Evolutionary conservation across 2,113 vertebrate genomes (phyloP).

Genomic region (Phoxinus phoxinus): DNA sequence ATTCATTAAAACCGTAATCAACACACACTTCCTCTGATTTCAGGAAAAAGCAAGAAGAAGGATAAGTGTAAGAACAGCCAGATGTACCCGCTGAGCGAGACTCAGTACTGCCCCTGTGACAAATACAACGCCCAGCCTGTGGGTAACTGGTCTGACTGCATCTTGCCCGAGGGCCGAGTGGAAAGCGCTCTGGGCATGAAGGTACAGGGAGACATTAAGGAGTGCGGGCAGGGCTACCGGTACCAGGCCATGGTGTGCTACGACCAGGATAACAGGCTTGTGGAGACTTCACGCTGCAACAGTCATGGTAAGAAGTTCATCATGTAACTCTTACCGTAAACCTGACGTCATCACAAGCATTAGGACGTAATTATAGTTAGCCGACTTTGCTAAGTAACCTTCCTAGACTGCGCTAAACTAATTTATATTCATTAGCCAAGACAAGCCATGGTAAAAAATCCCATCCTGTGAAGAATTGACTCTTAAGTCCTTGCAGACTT

Average conservation of each 20-base stretch:
- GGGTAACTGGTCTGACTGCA: constrained; percentile 98
- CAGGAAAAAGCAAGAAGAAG: constrained; percentile 97
- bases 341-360: no score
- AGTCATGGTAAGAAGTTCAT: constrained; percentile 84
- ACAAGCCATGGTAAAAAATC: not conserved
- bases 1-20: not conserved
- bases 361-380: no score
- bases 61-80: constrained; percentile 96
- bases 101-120: constrained; percentile 95
- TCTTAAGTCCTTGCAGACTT: not conserved
- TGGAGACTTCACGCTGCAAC: constrained; percentile 93
- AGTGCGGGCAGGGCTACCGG: constrained; percentile 96
- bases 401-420: not conserved
- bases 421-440: not conserved
- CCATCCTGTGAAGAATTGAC: not conserved
- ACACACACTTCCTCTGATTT: constrained; percentile 42
- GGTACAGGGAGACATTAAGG: constrained; percentile 86
- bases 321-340: not conserved
- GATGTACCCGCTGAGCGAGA: constrained; percentile 91
- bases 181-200: constrained; percentile 81
- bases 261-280: constrained; percentile 90
- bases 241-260: constrained; percentile 98
- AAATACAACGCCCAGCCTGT: constrained; percentile 95
- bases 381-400: not conserved
- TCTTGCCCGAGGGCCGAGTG: constrained; percentile 85